These are phyloP conservation scores for Zaprionus lachaisei DNA, from an alignment of 1,140 invertebrate genomes.

Conservation along the genomic window DNA sequence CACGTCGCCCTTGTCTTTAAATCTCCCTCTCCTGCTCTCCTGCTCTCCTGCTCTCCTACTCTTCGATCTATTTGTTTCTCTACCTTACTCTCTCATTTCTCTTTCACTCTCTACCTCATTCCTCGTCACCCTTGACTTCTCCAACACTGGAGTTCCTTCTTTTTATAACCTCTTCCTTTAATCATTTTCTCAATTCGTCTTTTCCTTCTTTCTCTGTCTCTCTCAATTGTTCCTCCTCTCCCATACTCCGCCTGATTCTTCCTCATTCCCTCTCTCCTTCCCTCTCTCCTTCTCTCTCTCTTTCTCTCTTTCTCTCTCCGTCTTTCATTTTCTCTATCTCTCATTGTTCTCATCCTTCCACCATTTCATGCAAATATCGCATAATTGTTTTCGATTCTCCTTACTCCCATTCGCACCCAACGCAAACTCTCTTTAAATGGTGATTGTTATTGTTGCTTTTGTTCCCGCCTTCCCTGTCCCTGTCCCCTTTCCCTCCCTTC, in stretches of 20 bases:
- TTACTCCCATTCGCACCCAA: background rate
- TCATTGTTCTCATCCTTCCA: background rate
- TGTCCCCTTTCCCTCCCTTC: background rate
- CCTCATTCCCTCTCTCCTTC: background rate
- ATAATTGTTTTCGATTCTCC: background rate
- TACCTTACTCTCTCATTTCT: too few species aligned
- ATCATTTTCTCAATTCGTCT: background rate
- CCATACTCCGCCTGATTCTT: background rate
- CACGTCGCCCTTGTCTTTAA: too few species aligned
- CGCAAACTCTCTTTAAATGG: background rate
- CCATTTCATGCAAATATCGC: background rate
- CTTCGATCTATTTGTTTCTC: too few species aligned
- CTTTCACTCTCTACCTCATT: too few species aligned
- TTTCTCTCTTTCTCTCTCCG: background rate
- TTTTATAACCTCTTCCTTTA: background rate
- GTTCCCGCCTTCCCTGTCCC: background rate
- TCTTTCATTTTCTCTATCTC: background rate
- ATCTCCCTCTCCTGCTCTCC: too few species aligned
- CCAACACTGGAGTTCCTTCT: background rate
- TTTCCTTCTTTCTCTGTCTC: background rate
- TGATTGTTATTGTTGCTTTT: constrained; percentile 1
- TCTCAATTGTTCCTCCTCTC: background rate
- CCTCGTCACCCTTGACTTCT: too few species aligned
- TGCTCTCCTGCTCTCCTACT: too few species aligned
- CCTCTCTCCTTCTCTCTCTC: too few species aligned